Percentiles rank a stretch among this genome's conserved stretches.
These are phyloP conservation scores for Esox lucius DNA, from an alignment of 2,797 vertebrate species.

Conservation along the genomic window DNA sequence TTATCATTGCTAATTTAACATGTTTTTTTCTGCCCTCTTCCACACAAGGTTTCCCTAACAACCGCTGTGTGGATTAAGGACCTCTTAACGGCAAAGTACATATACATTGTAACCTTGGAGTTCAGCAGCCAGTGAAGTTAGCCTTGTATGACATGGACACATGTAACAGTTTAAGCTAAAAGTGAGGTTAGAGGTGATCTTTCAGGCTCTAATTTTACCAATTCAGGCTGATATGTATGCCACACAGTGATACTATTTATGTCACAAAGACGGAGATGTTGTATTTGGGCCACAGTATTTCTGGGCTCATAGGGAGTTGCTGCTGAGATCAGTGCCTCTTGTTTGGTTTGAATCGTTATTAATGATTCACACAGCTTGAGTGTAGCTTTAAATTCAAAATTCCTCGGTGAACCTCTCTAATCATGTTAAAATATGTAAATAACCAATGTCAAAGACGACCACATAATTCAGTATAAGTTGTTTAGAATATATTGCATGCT, in stretches of 20 bases:
- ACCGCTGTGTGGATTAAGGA: conserved; percentile 34
- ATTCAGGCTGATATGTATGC: conserved; percentile 11
- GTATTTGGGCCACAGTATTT: background rate
- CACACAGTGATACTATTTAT: background rate
- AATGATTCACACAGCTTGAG: background rate
- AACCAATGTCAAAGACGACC: conserved; percentile 27
- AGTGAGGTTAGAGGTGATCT: conserved; percentile 13
- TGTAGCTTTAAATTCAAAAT: background rate
- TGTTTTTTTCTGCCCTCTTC: conserved; percentile 18
- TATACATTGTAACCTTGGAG: conserved; percentile 23
- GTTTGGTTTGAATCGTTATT: background rate
- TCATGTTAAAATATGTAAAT: conserved; percentile 33
- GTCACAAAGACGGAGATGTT: background rate
- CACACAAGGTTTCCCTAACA: conserved; percentile 24
- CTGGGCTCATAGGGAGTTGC: background rate
- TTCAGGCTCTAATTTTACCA: conserved; percentile 14
- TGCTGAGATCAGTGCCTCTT: background rate
- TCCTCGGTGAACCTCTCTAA: background rate
- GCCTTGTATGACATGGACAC: conserved; percentile 36
- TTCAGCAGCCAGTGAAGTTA: conserved; percentile 4
- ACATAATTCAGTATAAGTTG: conserved; percentile 23
- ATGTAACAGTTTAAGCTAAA: conserved; percentile 20
- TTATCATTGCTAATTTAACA: background rate
- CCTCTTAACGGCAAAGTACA: conserved; percentile 43
- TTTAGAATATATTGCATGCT: conserved; percentile 20